phyloP scores from a whole-genome alignment of 1,140 invertebrate genomes.

The Micrasema longulum region DNA sequence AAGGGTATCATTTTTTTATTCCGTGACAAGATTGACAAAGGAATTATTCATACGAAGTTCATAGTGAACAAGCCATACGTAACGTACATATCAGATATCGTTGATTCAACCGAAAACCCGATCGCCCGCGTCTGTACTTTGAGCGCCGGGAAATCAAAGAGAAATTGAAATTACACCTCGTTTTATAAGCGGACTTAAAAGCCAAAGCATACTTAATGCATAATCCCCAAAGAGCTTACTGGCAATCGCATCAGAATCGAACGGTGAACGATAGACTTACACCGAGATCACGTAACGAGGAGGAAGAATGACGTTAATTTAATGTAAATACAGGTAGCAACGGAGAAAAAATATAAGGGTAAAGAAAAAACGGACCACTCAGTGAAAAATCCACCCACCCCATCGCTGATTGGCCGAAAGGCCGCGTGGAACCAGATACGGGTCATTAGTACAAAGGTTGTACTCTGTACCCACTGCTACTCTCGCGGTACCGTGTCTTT shows the following conservation, averaged over 20 bases:
- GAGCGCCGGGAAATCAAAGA: neutral
- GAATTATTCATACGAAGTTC: too few species aligned
- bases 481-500: slow-evolving; percentile 3
- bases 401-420: slow-evolving; percentile 36
- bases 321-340: slow-evolving; percentile 49
- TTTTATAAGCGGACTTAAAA: slow-evolving; percentile 13
- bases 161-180: slow-evolving; percentile 1
- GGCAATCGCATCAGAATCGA: slow-evolving; percentile 15
- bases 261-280: slow-evolving; percentile 8
- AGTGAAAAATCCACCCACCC: slow-evolving; percentile 26
- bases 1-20: too few species aligned
- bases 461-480: neutral
- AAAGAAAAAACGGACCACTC: slow-evolving; percentile 31
- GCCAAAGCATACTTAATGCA: too few species aligned
- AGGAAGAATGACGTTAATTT: slow-evolving; percentile 47
- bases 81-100: neutral
- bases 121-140: too few species aligned
- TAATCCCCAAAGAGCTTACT: slow-evolving; percentile 3
- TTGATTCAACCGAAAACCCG: neutral
- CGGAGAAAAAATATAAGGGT: slow-evolving; percentile 21
- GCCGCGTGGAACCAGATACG: slow-evolving; percentile 44
- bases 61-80: too few species aligned
- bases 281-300: slow-evolving; percentile 9
- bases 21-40: too few species aligned
- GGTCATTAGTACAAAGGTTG: slow-evolving; percentile 49